phyloP scores from a whole-genome alignment of 2,888 invertebrate species.

The Hirtodrosophila confusa region DNA sequence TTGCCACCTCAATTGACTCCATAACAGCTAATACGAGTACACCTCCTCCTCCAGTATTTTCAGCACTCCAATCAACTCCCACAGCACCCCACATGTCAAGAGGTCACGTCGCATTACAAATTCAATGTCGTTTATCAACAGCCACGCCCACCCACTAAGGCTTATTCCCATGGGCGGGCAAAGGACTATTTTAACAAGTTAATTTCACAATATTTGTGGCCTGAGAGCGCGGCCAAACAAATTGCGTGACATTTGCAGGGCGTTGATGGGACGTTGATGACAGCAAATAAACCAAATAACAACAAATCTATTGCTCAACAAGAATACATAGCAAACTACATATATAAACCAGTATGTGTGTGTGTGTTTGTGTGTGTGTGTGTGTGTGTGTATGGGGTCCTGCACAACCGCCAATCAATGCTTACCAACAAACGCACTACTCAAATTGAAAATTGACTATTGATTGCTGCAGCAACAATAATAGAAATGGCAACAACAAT shows the following conservation, averaged over 20 bases:
- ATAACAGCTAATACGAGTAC: not conserved
- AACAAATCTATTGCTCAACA: constrained; percentile 52
- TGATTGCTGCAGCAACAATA: constrained; percentile 46
- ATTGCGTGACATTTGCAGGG: constrained; percentile 57
- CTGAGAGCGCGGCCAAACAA: constrained; percentile 59
- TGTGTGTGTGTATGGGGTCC: not conserved
- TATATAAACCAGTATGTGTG: not conserved
- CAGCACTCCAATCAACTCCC: not conserved
- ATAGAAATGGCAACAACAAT: constrained; percentile 27
- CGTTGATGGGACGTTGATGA: constrained; percentile 40
- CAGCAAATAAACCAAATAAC: constrained; percentile 34
- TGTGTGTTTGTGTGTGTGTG: not conserved
- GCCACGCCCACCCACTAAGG: constrained; percentile 7
- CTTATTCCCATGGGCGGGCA: constrained; percentile 7
- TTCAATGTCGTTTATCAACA: constrained; percentile 45
- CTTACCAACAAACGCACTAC: constrained; percentile 32
- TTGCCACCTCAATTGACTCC: too few species aligned
- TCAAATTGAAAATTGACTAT: constrained; percentile 69
- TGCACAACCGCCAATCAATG: constrained; percentile 62
- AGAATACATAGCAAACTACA: constrained; percentile 15
- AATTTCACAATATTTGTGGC: constrained; percentile 69
- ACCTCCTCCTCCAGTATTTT: not conserved
- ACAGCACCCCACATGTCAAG: not conserved
- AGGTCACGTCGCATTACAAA: constrained; percentile 24
- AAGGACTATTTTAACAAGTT: constrained; percentile 65